Evolutionary conservation across 2,113 vertebrate genomes (phyloP), one percentile per base, ranked within the genome.

Genomic region (Tapirus terrestris): DNA sequence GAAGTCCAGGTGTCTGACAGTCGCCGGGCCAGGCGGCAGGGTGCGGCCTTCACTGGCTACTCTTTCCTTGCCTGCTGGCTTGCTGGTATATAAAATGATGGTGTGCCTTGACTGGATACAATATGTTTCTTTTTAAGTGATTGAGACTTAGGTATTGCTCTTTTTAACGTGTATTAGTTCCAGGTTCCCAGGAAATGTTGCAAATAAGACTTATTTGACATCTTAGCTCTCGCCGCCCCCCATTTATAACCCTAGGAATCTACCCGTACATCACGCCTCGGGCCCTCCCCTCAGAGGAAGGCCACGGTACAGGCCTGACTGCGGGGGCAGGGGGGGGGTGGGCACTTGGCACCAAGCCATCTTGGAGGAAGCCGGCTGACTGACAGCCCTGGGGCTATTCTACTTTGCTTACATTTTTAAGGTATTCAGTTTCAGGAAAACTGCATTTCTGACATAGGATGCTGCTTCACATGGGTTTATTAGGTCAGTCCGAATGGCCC

Each of bases 351-450:
- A 18, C 88, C 12, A 51, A 61, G 85, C 67, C 94, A 91, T 53
- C 67, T 80, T 36, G 25, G 16, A 73, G 60, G 80, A 36, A 27
- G 18, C n/a, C 20, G 5, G 21, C 48, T 91, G 91, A 72, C 6
- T 84, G 91, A 96, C 75, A 82, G 9, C 2, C 11, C 81, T 33
- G 39, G 20, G 68, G 95, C 77, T 61, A 4, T 68, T 80, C 65
- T 56, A 43, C 91, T 93, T 75, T 88, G 31, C 85, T 82, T 45
- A 25, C 53, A 63, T 80, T 73, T 94, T 80, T 53, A 68, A 85
- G 61, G 48, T 82, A 61, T 94, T 91, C n/a, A 2, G 0, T 96
- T 93, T 94, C 97, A 95, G 90, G 89, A 82, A 95, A 91, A 67
- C 43, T 18, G 5, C 60, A 76, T 93, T 92, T 94, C 23, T 79